These are phyloP conservation scores for Saccopteryx bilineata DNA, from an alignment of 2,113 vertebrate species.

Conservation along the genomic window DNA sequence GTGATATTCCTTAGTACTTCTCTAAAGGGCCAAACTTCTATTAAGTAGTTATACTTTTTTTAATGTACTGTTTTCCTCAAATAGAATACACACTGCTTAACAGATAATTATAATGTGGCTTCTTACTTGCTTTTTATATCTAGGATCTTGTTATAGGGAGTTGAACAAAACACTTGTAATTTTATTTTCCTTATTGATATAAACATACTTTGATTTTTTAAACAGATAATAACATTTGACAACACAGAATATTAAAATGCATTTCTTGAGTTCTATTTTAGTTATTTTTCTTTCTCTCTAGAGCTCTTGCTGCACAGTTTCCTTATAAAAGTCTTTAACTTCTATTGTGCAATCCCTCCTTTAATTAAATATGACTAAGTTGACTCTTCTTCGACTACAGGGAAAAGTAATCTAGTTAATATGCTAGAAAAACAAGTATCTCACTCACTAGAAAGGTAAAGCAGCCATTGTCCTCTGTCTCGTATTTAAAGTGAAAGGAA, in stretches of 20 bases:
- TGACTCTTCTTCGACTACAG: conserved; percentile 11
- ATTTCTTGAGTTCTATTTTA: conserved; percentile 18
- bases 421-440: conserved; percentile 8
- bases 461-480: conserved; percentile 33
- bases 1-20: background rate
- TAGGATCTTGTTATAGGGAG: background rate
- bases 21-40: background rate
- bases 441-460: background rate
- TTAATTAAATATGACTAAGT: conserved; percentile 40
- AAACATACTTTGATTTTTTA: conserved; percentile 6
- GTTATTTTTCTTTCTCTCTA: background rate
- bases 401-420: conserved; percentile 40
- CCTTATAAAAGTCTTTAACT: background rate
- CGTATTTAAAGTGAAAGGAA: conserved; percentile 71
- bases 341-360: background rate
- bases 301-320: background rate
- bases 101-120: background rate
- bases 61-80: background rate
- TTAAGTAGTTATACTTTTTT: conserved; percentile 41
- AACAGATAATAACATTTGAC: background rate
- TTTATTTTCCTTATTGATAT: conserved; percentile 36
- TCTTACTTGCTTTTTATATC: conserved; percentile 29
- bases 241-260: background rate
- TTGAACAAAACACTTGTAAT: background rate
- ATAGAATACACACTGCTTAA: background rate